Evolutionary conservation across 2,797 vertebrate species (phyloP), one percentile per base, ranked within the genome.

Genomic region (Adelosebastes latens): DNA sequence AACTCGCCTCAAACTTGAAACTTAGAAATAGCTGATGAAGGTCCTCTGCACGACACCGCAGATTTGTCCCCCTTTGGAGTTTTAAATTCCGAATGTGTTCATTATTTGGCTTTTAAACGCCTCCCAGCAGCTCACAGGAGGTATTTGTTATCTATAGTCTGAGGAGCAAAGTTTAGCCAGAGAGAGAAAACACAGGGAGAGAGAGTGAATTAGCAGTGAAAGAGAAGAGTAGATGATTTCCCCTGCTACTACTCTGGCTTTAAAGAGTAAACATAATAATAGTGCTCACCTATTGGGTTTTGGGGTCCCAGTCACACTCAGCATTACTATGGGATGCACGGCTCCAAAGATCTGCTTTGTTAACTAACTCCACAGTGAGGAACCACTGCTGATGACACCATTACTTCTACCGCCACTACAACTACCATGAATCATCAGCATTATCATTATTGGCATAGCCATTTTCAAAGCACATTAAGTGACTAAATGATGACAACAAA

Each of bases 251-350:
- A 58, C 84, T 89, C 80, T 60, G 84, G 81, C 77, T 93, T 92
- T 91, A 88, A 91, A 91, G 86, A 90, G 92, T 94, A 94, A 94
- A 93, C 93, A 93, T 90, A 93, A 95, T 94, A 93, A 94, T 90
- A 72, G 83, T 69, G 79, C 86, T 90, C 88, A 92, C 84, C 91
- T 92, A 77, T 83, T 79, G 87, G 77, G 77, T 61, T 86, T 49
- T 2, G 36, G n/a, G 58, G 75, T 70, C 58, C 65, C 76, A 77
- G 75, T 87, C 85, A 79, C 84, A 78, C 49, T 49, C 77, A 58
- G 77, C 87, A 63, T 90, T 77, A 87, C 83, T 73, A 71, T 49
- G 49, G 63, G 81, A 81, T 61, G 72, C 67, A 67, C 66, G 53
- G 75, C 66, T 80, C 71, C 63, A 86, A 83, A 76, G 65, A 74